Conservation (phyloP, 2,888 invertebrate genomes). For the Coelinius sp. region DNA sequence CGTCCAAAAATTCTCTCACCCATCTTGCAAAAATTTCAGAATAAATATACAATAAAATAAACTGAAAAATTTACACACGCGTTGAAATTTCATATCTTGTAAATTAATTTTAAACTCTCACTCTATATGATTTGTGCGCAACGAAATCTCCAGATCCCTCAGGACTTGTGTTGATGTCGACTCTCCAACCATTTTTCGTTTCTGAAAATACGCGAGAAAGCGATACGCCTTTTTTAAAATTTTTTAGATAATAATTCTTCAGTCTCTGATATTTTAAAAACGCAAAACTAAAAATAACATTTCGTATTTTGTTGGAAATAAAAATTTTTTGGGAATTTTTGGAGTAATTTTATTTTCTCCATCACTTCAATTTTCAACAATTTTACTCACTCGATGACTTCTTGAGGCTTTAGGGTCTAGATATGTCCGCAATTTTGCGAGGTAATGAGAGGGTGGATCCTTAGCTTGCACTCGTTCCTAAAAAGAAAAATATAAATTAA, state of each 20-base stretch:
- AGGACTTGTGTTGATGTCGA: conserved; percentile 98
- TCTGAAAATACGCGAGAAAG: conserved; percentile 81
- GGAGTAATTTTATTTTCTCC: neutral
- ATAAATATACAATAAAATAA: neutral
- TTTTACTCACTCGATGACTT: conserved; percentile 88
- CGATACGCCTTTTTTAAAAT: conserved; percentile 68
- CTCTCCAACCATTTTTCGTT: conserved; percentile 96
- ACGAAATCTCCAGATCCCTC: conserved; percentile 97
- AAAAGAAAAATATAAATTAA: conserved; percentile 60
- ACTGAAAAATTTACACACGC: neutral
- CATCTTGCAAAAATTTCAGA: conserved; percentile 78
- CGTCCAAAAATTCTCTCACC: conserved; percentile 98
- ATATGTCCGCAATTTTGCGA: conserved; percentile 95
- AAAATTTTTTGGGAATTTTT: neutral
- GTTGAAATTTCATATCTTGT: neutral
- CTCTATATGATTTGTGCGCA: conserved; percentile 99
- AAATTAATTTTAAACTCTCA: conserved; percentile 72
- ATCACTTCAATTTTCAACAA: neutral
- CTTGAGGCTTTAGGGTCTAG: conserved; percentile 96
- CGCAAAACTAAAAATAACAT: conserved; percentile 5
- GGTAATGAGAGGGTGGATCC: conserved; percentile 96
- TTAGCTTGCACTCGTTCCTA: conserved; percentile 99
- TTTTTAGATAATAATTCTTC: conserved; percentile 54
- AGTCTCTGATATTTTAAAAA: conserved; percentile 31
- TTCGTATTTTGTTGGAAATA: neutral